Evolutionary conservation across 2,797 vertebrate genomes (phyloP).

Genomic region (Tarsius wallacei): DNA sequence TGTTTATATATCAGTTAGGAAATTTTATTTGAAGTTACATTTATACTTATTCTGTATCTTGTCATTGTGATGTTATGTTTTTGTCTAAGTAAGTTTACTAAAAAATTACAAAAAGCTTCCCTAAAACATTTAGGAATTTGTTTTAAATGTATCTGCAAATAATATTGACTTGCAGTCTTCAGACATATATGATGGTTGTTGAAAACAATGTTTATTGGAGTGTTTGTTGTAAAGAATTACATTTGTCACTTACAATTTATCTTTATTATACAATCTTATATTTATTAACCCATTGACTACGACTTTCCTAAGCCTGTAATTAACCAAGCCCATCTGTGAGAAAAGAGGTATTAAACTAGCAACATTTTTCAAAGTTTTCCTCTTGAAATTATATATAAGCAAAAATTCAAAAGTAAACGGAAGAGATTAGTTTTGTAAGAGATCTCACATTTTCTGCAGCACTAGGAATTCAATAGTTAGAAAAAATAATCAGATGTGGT

Average conservation of each 20-base stretch:
- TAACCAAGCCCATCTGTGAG: background rate
- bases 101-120: background rate
- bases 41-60: background rate
- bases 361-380: constrained; percentile 43
- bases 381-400: background rate
- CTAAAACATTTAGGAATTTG: background rate
- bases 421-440: constrained; percentile 41
- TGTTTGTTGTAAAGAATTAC: constrained; percentile 15
- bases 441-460: background rate
- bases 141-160: constrained; percentile 56
- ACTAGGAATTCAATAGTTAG: background rate
- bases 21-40: constrained; percentile 55
- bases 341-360: background rate
- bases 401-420: constrained; percentile 34
- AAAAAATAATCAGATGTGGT: background rate
- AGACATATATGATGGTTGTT: background rate
- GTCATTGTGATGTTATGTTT: background rate
- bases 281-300: background rate
- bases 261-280: too few relatives aligned
- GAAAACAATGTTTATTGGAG: constrained; percentile 43
- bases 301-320: background rate
- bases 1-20: background rate
- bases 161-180: constrained; percentile 44
- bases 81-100: background rate
- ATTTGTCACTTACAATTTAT: background rate